Percentiles rank a stretch among this genome's conserved stretches.
phyloP scores from a whole-genome alignment of 2,113 vertebrate genomes.

The Corythaixoides concolor region DNA sequence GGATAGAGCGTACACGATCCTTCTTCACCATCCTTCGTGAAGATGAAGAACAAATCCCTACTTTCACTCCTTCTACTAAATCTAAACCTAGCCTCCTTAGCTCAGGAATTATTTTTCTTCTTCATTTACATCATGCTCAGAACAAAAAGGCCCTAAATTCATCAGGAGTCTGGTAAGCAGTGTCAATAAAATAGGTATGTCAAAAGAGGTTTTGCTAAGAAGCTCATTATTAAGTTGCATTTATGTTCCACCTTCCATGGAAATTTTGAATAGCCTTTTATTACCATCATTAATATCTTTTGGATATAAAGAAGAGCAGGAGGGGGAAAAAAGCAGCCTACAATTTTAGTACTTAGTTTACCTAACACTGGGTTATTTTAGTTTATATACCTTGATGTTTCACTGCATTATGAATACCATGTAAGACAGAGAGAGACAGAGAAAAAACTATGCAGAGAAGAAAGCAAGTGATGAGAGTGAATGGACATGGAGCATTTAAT shows the following conservation, averaged over 20 bases:
- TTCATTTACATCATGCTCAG: neutral
- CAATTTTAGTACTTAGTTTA: neutral
- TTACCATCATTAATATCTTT: neutral
- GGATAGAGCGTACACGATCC: neutral
- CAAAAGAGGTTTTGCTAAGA: neutral
- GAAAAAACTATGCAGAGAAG: neutral
- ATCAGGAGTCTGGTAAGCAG: neutral
- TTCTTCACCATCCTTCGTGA: neutral
- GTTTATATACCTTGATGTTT: constrained; percentile 26
- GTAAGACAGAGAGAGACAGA: neutral
- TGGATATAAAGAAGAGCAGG: neutral
- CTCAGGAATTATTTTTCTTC: neutral
- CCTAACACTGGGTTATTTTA: neutral
- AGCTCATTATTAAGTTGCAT: neutral
- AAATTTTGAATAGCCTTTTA: neutral
- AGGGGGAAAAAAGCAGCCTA: neutral
- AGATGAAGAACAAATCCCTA: neutral
- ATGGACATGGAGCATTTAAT: neutral
- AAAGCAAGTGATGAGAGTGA: neutral
- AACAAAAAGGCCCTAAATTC: neutral
- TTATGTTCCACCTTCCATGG: neutral
- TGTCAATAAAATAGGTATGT: neutral
- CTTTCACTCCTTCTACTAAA: neutral
- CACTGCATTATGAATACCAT: neutral
- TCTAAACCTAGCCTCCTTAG: neutral